phyloP scores from a whole-genome alignment of 2,113 vertebrate genomes.

The Neofelis nebulosa region DNA sequence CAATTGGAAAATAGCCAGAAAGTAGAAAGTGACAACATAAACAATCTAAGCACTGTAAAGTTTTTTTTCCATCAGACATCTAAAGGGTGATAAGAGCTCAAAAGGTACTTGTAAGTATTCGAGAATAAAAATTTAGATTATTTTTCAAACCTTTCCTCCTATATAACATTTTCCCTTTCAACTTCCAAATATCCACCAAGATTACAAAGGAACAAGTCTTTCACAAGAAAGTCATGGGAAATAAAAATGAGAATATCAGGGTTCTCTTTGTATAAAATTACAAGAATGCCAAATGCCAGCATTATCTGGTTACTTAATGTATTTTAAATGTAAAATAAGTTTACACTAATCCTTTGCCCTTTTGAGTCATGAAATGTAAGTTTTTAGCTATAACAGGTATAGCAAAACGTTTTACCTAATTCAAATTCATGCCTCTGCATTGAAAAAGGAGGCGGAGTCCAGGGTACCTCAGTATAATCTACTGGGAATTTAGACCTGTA shows the following conservation, averaged over 20 bases:
- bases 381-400: slow-evolving; percentile 46
- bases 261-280: slow-evolving; percentile 15
- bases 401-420: slow-evolving; percentile 30
- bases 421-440: slow-evolving; percentile 32
- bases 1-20: background rate
- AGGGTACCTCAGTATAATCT: background rate
- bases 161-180: background rate
- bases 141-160: background rate
- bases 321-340: slow-evolving; percentile 43
- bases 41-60: background rate
- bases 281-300: background rate
- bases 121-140: background rate
- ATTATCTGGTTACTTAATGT: background rate
- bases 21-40: background rate
- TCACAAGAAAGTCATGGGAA: background rate
- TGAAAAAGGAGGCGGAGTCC: slow-evolving; percentile 33
- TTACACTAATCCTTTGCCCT: slow-evolving; percentile 38
- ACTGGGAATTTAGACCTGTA: slow-evolving; percentile 46
- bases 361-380: background rate
- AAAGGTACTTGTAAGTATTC: background rate
- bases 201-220: background rate
- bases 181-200: slow-evolving; percentile 11
- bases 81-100: background rate
- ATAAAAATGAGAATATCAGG: background rate
- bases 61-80: background rate